Evolutionary conservation across 2,888 invertebrate species (phyloP), one percentile per base, ranked within the genome.

Genomic region (Hololepta plana): DNA sequence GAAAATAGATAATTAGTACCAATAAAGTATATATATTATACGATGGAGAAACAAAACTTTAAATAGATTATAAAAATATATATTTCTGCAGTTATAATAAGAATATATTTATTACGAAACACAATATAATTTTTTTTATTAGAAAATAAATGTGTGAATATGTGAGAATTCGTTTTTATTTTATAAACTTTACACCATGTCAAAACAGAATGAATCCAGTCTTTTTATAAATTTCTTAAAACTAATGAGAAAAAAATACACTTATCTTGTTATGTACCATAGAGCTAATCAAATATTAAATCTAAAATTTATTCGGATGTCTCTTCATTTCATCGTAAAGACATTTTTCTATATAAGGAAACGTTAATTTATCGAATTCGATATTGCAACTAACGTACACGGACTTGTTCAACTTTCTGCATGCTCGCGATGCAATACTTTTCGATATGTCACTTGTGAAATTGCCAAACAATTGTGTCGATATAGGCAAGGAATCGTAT

Each of bases 301-400:
- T 17, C n/a, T 17, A 47, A 42, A 56, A 53, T 29, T 37, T 41
- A 16, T 53, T 46, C 7, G 55, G 52, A 38, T 43, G 35, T 8
- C 39, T 35, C 24, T 48, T 47, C 12, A 61, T 53, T 45, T 60
- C 57, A 34, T 55, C 48, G 30, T 45, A 40, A 7, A 61, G 34
- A 29, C 48, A 40, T 36, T 55, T 50, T 38, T 59, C 58, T 17
- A 61, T 33, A 15, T 44, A 22, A 3, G 51, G 48, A 20, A 47
- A 32, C 7, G 45, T 35, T 22, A 45, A 37, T 32, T 43, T 44
- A 39, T 55, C 53, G 4, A 46, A 38, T 15, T 46, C 42, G 4
- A 60, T 28, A 40, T 62, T 62, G 33, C 51, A 57, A 43, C 61
- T 62, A n/a, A 62, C 39, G 39, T 49, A 61, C 7, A 61, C 53